Percentiles rank a stretch among this genome's conserved stretches.
These are phyloP conservation scores for Acipenser transmontanus DNA, from an alignment of 2,797 vertebrate species.

Conservation along the genomic window DNA sequence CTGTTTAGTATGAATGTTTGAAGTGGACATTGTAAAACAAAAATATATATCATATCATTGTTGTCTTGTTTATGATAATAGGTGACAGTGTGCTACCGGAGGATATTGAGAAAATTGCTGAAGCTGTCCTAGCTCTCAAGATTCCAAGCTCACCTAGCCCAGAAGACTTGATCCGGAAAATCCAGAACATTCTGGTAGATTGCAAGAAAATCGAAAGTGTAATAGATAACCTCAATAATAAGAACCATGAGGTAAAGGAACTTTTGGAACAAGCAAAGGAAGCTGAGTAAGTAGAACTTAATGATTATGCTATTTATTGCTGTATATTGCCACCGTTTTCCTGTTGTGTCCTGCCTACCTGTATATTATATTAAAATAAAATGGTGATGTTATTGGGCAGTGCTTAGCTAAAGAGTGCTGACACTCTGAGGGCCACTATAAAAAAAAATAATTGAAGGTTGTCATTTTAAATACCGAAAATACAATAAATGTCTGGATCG, in stretches of 20 bases:
- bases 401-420: no score
- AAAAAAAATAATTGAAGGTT: no score
- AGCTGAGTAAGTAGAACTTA: slow-evolving; percentile 53
- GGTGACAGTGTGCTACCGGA: slow-evolving; percentile 64
- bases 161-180: slow-evolving; percentile 50
- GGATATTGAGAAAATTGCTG: slow-evolving; percentile 72
- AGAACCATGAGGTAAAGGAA: slow-evolving; percentile 30
- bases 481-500: no score
- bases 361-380: no score
- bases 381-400: no score
- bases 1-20: no score
- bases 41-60: background rate
- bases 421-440: no score
- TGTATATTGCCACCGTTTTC: background rate
- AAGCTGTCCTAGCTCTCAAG: slow-evolving; percentile 59
- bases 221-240: slow-evolving; percentile 40
- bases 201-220: slow-evolving; percentile 41
- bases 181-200: slow-evolving; percentile 43
- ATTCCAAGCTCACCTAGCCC: slow-evolving; percentile 60
- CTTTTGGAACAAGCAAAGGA: slow-evolving; percentile 53
- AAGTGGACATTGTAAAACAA: no score
- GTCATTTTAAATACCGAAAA: no score
- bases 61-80: slow-evolving; percentile 37
- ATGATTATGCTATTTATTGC: slow-evolving; percentile 8
- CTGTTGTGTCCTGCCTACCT: no score